Percentiles rank a stretch among this genome's conserved stretches.
Evolutionary conservation across 2,797 vertebrate genomes (phyloP).

Genomic region (Centropyge bicolor): DNA sequence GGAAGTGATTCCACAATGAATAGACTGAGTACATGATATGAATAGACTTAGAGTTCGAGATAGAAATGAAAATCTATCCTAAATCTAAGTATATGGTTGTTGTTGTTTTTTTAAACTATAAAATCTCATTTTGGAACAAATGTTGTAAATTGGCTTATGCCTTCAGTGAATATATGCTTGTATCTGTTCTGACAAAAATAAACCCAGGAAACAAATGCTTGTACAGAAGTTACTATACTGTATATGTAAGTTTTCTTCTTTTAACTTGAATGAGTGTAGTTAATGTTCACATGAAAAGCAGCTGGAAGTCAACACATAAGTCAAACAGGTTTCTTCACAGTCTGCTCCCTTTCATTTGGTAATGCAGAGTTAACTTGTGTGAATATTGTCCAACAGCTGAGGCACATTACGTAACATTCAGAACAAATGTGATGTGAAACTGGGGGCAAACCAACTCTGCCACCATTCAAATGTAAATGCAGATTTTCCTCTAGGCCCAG

Average conservation of each 20-base stretch:
- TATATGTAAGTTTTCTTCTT: neutral
- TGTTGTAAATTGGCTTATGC: neutral
- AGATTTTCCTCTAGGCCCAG: neutral
- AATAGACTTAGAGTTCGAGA: neutral
- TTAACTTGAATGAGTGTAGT: neutral
- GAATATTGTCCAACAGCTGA: neutral
- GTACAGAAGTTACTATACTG: neutral
- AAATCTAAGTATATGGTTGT: neutral
- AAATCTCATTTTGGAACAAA: neutral
- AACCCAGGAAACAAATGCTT: slow-evolving; percentile 13
- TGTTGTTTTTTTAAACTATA: no score
- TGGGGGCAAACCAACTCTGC: accelerated
- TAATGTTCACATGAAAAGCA: slow-evolving; percentile 51
- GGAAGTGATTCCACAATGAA: neutral
- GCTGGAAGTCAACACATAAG: slow-evolving; percentile 28
- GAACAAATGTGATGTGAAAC: neutral
- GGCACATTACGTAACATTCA: neutral
- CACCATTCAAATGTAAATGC: neutral
- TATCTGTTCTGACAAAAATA: slow-evolving; percentile 38
- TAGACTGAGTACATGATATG: neutral
- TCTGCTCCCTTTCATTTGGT: slow-evolving; percentile 8
- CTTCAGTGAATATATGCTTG: neutral
- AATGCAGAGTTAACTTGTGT: neutral
- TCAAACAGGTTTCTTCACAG: slow-evolving; percentile 37
- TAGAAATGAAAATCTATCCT: no score